These are phyloP conservation scores for Kradibia gibbosae DNA, from an alignment of 1,140 invertebrate genomes.

Conservation along the genomic window DNA sequence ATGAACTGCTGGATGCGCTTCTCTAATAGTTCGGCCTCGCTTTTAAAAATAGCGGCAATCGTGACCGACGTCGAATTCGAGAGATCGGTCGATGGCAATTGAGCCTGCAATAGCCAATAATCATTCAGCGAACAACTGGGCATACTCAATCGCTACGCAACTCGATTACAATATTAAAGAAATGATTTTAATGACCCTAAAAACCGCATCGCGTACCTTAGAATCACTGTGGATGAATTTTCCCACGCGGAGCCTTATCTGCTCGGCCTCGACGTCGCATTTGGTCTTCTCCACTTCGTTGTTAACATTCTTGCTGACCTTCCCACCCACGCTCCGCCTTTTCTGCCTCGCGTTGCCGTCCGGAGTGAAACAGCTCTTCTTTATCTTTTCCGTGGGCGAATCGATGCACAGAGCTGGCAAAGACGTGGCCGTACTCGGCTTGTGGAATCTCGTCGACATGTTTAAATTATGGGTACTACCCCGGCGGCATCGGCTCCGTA, in stretches of 20 bases:
- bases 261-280: constrained; percentile 26
- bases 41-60: constrained; percentile 71
- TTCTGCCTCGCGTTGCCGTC: constrained; percentile 58
- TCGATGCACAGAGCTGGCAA: constrained; percentile 75
- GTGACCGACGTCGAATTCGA: constrained; percentile 67
- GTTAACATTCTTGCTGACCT: constrained; percentile 57
- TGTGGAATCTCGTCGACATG: constrained; percentile 72
- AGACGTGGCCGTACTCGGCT: constrained; percentile 75
- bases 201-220: constrained; percentile 12
- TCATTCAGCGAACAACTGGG: neutral
- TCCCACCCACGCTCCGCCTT: constrained; percentile 56
- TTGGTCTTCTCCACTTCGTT: constrained; percentile 61
- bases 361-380: constrained; percentile 62
- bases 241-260: neutral
- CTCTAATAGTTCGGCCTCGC: constrained; percentile 73
- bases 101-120: neutral
- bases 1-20: constrained; percentile 71
- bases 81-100: constrained; percentile 38
- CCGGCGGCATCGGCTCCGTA: constrained; percentile 72
- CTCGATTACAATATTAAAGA: neutral
- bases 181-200: neutral
- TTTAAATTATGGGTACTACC: constrained; percentile 68
- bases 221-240: constrained; percentile 9
- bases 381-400: constrained; percentile 66
- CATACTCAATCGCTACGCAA: neutral